Evolutionary conservation across 37 sponge, comb jelly and placozoan genomes (phyloP).

Genomic region (Chondrosia reniformis): DNA sequence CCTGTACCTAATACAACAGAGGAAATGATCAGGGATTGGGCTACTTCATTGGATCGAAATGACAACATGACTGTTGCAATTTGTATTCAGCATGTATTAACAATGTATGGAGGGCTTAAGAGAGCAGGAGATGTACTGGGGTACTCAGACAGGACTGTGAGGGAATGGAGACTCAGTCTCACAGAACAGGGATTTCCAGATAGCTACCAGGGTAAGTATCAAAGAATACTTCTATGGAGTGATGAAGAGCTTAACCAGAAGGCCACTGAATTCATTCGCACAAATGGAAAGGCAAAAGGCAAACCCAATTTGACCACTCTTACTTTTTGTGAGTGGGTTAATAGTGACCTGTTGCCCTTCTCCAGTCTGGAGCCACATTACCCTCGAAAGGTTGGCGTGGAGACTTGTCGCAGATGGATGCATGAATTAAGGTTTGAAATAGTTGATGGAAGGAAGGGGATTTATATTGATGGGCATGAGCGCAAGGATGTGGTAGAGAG

Average conservation of each 20-base stretch:
- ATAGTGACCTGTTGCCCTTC: neutral
- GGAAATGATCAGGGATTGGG: constrained; percentile 11
- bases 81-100: neutral
- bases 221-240: constrained; percentile 8
- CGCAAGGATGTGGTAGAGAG: constrained; percentile 45
- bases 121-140: neutral
- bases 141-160: constrained; percentile 9
- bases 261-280: constrained; percentile 23
- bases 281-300: constrained; percentile 39
- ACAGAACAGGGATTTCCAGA: constrained; percentile 28
- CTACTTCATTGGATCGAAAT: constrained; percentile 11
- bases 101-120: neutral
- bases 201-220: constrained; percentile 32
- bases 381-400: no score
- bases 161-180: constrained; percentile 21
- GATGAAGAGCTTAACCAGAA: constrained; percentile 25
- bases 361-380: constrained; percentile 26
- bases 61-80: constrained; percentile 25
- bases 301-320: constrained; percentile 16
- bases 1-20: neutral
- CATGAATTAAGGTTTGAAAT: constrained; percentile 54
- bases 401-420: constrained; percentile 47
- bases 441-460: constrained; percentile 19
- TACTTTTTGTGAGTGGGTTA: neutral
- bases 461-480: constrained; percentile 68